A percentile compares a stretch with the other conserved stretches of the same genome.
Evolutionary conservation across 2,888 invertebrate genomes (phyloP).

Genomic region (Nezara viridula): DNA sequence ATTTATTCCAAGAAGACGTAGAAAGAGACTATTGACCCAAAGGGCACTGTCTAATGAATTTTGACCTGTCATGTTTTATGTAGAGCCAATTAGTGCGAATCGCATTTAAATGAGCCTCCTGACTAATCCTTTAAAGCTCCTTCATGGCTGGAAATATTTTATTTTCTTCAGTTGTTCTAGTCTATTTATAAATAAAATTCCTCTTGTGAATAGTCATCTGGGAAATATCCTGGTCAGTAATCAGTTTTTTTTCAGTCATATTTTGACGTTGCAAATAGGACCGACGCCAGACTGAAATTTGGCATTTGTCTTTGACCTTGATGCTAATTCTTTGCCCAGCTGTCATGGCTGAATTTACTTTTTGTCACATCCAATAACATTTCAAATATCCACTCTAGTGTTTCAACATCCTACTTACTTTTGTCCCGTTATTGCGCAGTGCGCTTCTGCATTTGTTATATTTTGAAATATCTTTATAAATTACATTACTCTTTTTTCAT

Average conservation of each 20-base stretch:
- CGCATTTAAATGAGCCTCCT: neutral
- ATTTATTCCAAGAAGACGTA: neutral
- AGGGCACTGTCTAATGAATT: neutral
- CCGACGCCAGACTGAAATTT: conserved; percentile 9
- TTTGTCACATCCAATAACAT: neutral
- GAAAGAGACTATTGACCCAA: neutral
- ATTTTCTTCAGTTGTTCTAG: neutral
- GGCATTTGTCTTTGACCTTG: neutral
- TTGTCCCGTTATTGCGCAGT: neutral
- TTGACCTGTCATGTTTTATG: conserved; percentile 31
- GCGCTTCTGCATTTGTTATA: neutral
- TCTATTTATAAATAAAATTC: neutral
- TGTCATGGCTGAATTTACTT: neutral
- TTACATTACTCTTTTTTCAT: no score
- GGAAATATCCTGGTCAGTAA: neutral
- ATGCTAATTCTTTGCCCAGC: conserved; percentile 14
- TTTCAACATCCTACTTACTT: neutral
- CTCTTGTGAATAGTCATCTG: neutral
- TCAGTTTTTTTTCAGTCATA: neutral
- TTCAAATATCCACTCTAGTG: neutral
- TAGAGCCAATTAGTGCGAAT: neutral
- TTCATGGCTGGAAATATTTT: neutral
- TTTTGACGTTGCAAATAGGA: conserved; percentile 16
- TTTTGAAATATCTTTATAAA: neutral
- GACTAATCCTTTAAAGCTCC: neutral